Evolutionary conservation across 2,888 invertebrate species (phyloP), one percentile per base, ranked within the genome.

Genomic region (Antheraea assamensis): DNA sequence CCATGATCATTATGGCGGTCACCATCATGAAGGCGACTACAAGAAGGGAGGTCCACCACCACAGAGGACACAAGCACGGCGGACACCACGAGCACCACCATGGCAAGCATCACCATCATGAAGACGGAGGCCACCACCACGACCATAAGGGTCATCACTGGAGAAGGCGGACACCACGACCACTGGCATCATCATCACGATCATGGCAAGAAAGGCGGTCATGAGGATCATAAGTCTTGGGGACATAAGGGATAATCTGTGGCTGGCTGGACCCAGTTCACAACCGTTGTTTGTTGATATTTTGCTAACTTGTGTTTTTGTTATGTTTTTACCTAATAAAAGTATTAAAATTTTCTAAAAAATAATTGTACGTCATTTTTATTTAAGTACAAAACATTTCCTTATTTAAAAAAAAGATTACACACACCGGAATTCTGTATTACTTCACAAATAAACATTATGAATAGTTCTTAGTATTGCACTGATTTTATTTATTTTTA

Each of bases 1-100:
- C 85, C 96, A 97, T 87, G 96, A 96, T 83, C 97, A 97, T 82
- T 96, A 97, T 85, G 97, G 97, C 73, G 96, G 95, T 61, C 96
- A 96, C 87, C 97, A 97, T 85, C 97, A 97, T 85, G 96, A 96
- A 84, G 96, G 96, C 80, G 97, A 96, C 55, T 95, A 97, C 94
- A 96, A 97, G 90, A 97, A 97, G 91, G 97, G 97, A 78, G 97
- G 97, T 30, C n/a, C 96, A 97, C 90, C 95, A 96, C 93, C 97
- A 98, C 91, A 96, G 97, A 76, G 97, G 97, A 72, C 97, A 97
- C 90, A 96, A 97, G 83, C 96, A 97, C 87, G 96, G 96, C 72
- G 97, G 96, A 1, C 96, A 97, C 81, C 97, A 97, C 82, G 96
- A 97, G 79, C 97, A 97, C 83, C 95, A 97, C 83, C 96, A 97